Evolutionary conservation across 2,888 invertebrate genomes (phyloP).

Genomic region (Eilema sororculum): DNA sequence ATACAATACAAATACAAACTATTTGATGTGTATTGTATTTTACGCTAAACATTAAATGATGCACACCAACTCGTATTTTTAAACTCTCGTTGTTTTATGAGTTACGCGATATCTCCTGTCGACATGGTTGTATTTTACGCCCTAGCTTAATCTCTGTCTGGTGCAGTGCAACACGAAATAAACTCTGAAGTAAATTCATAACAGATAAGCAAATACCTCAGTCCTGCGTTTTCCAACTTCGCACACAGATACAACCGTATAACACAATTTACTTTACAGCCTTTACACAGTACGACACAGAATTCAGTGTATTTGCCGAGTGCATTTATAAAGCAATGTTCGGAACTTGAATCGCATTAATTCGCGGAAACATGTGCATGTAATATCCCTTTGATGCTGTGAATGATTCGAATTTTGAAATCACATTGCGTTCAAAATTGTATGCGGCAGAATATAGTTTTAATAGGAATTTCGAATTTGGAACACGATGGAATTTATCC

Average conservation of each 20-base stretch:
- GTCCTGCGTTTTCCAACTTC: slow-evolving; percentile 42
- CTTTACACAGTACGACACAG: slow-evolving; percentile 30
- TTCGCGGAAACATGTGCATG: slow-evolving; percentile 40
- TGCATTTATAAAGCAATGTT: slow-evolving; percentile 41
- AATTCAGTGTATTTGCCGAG: slow-evolving; percentile 30
- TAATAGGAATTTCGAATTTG: slow-evolving; percentile 33
- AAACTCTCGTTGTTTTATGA: background rate
- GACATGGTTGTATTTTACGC: background rate
- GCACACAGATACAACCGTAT: slow-evolving; percentile 27
- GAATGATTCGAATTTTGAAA: slow-evolving; percentile 40
- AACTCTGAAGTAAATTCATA: slow-evolving; percentile 38
- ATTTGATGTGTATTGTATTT: background rate
- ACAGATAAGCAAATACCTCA: slow-evolving; percentile 41
- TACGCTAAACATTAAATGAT: background rate
- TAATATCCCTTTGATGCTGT: slow-evolving; percentile 42
- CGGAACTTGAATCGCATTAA: slow-evolving; percentile 45
- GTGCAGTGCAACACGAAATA: background rate
- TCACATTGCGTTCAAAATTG: slow-evolving; percentile 30
- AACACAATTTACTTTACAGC: slow-evolving; percentile 25
- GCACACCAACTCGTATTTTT: background rate
- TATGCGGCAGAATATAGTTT: slow-evolving; percentile 20
- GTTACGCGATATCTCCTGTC: background rate
- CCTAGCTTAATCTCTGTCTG: background rate
- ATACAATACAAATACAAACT: background rate
- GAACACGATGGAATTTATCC: background rate